Percentiles rank a stretch among this genome's conserved stretches.
Evolutionary conservation across 2,888 invertebrate species (phyloP).

Genomic region (Agrochola lychnidis): DNA sequence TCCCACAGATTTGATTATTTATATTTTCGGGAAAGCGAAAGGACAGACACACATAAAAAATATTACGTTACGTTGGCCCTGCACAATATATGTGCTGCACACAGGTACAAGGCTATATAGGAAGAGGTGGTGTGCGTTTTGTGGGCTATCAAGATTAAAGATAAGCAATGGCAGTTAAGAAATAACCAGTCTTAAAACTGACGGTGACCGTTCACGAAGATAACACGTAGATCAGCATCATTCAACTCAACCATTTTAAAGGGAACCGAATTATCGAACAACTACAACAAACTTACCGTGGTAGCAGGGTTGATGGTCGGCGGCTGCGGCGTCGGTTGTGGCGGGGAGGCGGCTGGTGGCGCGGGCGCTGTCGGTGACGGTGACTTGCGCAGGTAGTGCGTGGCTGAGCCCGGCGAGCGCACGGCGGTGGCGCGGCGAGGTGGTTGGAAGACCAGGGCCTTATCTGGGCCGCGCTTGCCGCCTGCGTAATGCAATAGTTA

Average conservation of each 20-base stretch:
- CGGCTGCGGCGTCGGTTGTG: constrained; percentile 71
- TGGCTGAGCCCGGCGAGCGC: constrained; percentile 95
- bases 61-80: not conserved
- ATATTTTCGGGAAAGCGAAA: too few relatives aligned
- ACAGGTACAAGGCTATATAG: too few relatives aligned
- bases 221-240: not conserved
- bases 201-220: not conserved
- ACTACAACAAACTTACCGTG: constrained; percentile 69
- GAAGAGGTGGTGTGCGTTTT: not conserved
- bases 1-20: too few relatives aligned
- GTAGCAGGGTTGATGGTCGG: constrained; percentile 62
- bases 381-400: constrained; percentile 97
- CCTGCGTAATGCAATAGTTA: constrained; percentile 68
- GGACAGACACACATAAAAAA: too few relatives aligned
- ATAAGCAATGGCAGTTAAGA: not conserved
- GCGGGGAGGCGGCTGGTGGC: constrained; percentile 80
- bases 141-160: not conserved
- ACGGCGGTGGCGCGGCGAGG: constrained; percentile 95
- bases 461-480: constrained; percentile 91
- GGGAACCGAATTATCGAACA: not conserved
- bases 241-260: not conserved
- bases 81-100: not conserved
- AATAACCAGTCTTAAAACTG: not conserved
- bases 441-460: constrained; percentile 92
- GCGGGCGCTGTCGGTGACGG: constrained; percentile 95